These are phyloP conservation scores for Ennomos quercinarius DNA, from an alignment of 2,888 invertebrate genomes.

Conservation along the genomic window DNA sequence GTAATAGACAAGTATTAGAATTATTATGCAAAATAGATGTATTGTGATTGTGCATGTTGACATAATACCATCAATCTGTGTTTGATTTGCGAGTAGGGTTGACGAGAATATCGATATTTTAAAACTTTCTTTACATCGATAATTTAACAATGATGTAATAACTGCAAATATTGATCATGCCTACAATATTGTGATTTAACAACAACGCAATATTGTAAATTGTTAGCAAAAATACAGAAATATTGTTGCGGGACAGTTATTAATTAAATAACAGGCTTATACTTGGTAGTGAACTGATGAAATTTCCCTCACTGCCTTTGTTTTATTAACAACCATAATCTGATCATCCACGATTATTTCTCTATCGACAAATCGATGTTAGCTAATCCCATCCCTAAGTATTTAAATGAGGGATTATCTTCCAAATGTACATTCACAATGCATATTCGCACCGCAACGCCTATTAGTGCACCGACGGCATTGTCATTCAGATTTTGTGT, in stretches of 20 bases:
- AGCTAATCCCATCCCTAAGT: slow-evolving; percentile 42
- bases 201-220: too few species aligned
- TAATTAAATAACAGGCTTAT: too few species aligned
- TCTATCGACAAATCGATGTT: slow-evolving; percentile 1
- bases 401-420: slow-evolving; percentile 74
- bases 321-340: too few species aligned
- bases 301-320: too few species aligned
- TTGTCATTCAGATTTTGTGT: slow-evolving; percentile 80
- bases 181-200: too few species aligned
- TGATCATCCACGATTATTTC: background rate
- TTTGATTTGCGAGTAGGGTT: slow-evolving; percentile 70
- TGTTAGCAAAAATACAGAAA: too few species aligned
- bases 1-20: slow-evolving; percentile 74
- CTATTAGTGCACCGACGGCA: slow-evolving; percentile 70
- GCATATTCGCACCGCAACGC: slow-evolving; percentile 77
- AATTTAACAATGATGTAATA: background rate
- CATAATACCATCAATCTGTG: slow-evolving; percentile 83
- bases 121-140: slow-evolving; percentile 4
- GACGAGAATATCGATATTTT: slow-evolving; percentile 38
- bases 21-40: slow-evolving; percentile 77
- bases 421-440: slow-evolving; percentile 61
- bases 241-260: too few species aligned
- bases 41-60: slow-evolving; percentile 81
- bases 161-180: too few species aligned
- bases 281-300: too few species aligned